phyloP scores from a whole-genome alignment of 1,140 invertebrate genomes.

The Bombus picipes region DNA sequence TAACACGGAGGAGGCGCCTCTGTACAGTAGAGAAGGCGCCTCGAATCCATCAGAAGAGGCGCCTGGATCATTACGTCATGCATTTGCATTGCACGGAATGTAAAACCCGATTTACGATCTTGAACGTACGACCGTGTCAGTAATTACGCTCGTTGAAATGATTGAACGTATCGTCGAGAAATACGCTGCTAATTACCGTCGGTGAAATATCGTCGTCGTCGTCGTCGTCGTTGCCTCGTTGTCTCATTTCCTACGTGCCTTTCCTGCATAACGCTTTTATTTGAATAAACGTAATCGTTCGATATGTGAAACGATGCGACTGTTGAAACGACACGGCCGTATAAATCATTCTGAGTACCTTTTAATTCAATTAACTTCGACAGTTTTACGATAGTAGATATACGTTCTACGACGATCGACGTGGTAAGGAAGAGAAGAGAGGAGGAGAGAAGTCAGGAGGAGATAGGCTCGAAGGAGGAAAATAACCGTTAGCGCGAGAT shows the following conservation, averaged over 20 bases:
- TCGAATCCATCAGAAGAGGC: constrained; percentile 45
- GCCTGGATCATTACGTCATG: constrained; percentile 47
- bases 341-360: neutral
- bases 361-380: constrained; percentile 9
- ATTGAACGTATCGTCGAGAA: constrained; percentile 18
- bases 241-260: neutral
- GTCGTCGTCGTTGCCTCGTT: neutral
- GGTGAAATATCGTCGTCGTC: constrained; percentile 4
- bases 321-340: no score
- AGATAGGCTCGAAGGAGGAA: neutral
- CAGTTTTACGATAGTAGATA: neutral
- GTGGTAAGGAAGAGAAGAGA: neutral
- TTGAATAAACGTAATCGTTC: constrained; percentile 15
- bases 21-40: constrained; percentile 26
- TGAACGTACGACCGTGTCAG: constrained; percentile 15
- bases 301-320: neutral
- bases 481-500: no score
- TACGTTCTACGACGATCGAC: neutral
- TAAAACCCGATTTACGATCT: constrained; percentile 38
- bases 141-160: constrained; percentile 40
- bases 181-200: constrained; percentile 6
- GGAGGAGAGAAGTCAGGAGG: neutral
- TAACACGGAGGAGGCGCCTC: constrained; percentile 33
- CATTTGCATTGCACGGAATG: constrained; percentile 42
- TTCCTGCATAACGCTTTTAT: neutral